Base-by-base conservation (phyloP, 1,140 invertebrate species). In the Tyrophagus putrescentiae region DNA sequence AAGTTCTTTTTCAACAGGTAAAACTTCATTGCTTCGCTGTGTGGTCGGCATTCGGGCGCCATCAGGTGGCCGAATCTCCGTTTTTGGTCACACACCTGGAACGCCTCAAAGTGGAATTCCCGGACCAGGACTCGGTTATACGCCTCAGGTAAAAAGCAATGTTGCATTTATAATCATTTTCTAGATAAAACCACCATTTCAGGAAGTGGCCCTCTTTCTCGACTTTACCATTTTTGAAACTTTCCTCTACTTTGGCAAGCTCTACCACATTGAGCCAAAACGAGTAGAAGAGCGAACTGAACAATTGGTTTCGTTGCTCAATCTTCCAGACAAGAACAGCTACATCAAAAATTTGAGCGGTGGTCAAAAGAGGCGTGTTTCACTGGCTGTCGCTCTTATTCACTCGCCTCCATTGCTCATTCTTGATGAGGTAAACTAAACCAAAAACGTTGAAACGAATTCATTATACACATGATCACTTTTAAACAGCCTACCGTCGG, bases 211-310 rank as follows among this genome's bases (percentile, higher is more conserved):
- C 0, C 74, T 96, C 0, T 95, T 91, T 70, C 84, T 85, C 0
- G 88, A 95, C 72, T 92, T 97, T 72, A 87, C 88, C 0, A 95
- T 95, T 63, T 79, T 80, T 59, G 92, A 97, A 70, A 95, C 90
- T 0, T 84, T 96, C 80, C 80, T 85, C 76, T 96, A 93, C 70
- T 96, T 95, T 72, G 91, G 91, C 18, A 86, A 87, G 79, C 85
- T 96, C 66, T 89, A 91, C 69, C 84, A 87, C 57, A 92, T 96
- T 87, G 76, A 53, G 9, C n/a, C n/a, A 2, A 53, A 48, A 6
- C 13, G 34, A 6, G 33, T 68, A 21, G 13, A 64, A 1, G 81
- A 87, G 61, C 79, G 88, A 65, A 79, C 87, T 62, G 79, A 84
- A 60, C 95, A 95, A 72, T 76, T 97, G 3, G 71, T 94, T 1